Evolutionary conservation across 2,888 invertebrate genomes (phyloP), one percentile per base, ranked within the genome.

Genomic region (Suillia variegata): DNA sequence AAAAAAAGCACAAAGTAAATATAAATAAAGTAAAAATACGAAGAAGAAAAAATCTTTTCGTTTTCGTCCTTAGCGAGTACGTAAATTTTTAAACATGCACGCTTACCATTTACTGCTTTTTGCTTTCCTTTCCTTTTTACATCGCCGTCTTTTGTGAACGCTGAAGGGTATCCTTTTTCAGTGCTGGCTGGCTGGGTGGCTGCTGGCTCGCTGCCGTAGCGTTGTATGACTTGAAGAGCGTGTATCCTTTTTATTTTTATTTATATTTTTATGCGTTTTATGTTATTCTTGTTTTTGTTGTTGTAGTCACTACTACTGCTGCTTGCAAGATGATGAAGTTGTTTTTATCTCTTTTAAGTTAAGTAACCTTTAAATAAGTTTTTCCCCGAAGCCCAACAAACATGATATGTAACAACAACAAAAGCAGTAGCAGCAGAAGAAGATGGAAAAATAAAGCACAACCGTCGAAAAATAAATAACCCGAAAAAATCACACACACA

Each of bases 321-420:
- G 38, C 38, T 38, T n/a, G 38, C 45, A 38, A 38, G 15, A 38
- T 38, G 45, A 45, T 45, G 45, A 45, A 45, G 45, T 18, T 45
- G 45, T 45, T 17, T 45, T 45, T 45, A 45, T 45, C 45, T 17
- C 61, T 64, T 62, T 63, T 66, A 62, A 69, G 74, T 74, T 72
- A 45, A 10, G 75, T 71, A 62, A 68, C 70, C 67, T 75, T n/a
- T 71, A 72, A 73, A 64, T 63, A 71, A 71, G 74, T 75, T 73
- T 75, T 71, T 20, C 31, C 17, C 31, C n/a, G 8, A 22, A 73
- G n/a, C 62, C 74, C 70, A 67, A 71, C 71, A 65, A n/a, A 63
- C 62, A 20, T 65, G n/a, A 22, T 26, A 8, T 15, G 17, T 12
- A n/a, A 26, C 8, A 24, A 51, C 26, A n/a, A 21, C 50, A n/a